Evolutionary conservation across 1,140 invertebrate species (phyloP), one percentile per base, ranked within the genome.

Genomic region (Pseudomyrmex cubaensis): DNA sequence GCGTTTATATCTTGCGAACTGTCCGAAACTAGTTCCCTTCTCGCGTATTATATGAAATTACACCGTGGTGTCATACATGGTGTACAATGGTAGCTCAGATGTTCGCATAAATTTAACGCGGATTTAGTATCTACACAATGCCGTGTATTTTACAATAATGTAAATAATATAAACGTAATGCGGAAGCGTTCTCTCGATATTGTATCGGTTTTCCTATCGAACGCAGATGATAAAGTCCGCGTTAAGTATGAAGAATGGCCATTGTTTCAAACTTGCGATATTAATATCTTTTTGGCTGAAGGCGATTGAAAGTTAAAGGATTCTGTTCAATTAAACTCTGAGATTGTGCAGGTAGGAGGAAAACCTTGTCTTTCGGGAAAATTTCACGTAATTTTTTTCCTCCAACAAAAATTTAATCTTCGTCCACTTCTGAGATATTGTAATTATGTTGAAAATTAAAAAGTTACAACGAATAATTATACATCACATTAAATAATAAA

Each of bases 191-290:
- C 25, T 10, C 15, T 22, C 52, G 63, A 78, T 35, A 57, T 44
- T 78, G 35, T 35, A 70, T 59, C 54, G 44, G 52, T 17, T 57
- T 57, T 78, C 63, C 12, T n/a, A 70, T 56, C 75, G 50, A 57
- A 3, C n/a, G 22, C 48, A 52, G 75, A 69, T 78, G 64, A 46
- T 17, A 69, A 69, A 78, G 64, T 70, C 12, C 13, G 25, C 13
- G 9, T 64, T 57, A 78, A 78, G 75, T 78, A 78, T 69, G 76
- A 78, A 69, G 64, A 70, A 57, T 57, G 66, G 44, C 44, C 35
- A 78, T 78, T 78, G 64, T 78, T 70, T 70, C 64, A 22, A 57
- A 78, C 64, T 78, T 78, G 20, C 15, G 76, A 46, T 78, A 78
- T 78, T 78, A 78, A 78, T 78, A 78, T 57, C 76, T 70, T 66